These are phyloP conservation scores for Sebastes kiyomatsui DNA, from an alignment of 2,797 vertebrate species.

Conservation along the genomic window DNA sequence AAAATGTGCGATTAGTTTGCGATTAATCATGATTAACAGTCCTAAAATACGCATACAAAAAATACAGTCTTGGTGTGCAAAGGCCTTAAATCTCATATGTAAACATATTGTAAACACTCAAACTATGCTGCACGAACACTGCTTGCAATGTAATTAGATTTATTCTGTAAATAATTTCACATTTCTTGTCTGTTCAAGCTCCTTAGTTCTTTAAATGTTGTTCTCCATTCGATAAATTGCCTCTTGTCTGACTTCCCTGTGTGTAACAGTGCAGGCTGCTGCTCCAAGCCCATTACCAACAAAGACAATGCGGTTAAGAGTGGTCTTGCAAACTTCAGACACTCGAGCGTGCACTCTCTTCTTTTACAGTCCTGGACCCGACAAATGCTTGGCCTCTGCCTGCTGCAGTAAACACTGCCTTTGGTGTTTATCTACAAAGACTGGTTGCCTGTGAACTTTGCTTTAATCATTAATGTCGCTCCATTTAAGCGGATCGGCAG, in stretches of 20 bases:
- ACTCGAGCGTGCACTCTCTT: not conserved
- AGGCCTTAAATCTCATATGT: not conserved
- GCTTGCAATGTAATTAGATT: not conserved
- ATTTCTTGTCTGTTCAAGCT: not conserved
- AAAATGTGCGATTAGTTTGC: too few species aligned
- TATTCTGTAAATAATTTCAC: not conserved
- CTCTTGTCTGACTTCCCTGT: not conserved
- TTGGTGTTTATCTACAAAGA: slow-evolving; percentile 44
- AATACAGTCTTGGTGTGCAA: not conserved
- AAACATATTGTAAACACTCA: not conserved
- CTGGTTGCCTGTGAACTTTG: slow-evolving; percentile 8
- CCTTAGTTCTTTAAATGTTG: slow-evolving; percentile 20
- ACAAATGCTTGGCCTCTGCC: slow-evolving; percentile 17
- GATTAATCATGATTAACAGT: too few species aligned
- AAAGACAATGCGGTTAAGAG: slow-evolving; percentile 11
- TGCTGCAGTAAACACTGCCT: slow-evolving; percentile 40
- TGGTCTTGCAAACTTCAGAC: slow-evolving; percentile 21
- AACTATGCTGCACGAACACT: not conserved
- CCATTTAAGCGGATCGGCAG: slow-evolving; percentile 32
- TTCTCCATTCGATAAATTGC: slow-evolving; percentile 15
- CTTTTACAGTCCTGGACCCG: slow-evolving; percentile 7
- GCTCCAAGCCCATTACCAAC: slow-evolving; percentile 15
- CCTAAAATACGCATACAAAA: too few species aligned
- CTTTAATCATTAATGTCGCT: slow-evolving; percentile 51
- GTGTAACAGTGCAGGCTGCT: not conserved